These are phyloP conservation scores for Bursaphelenchus okinawaensis DNA, from an alignment of 2,888 invertebrate genomes.

Conservation along the genomic window DNA sequence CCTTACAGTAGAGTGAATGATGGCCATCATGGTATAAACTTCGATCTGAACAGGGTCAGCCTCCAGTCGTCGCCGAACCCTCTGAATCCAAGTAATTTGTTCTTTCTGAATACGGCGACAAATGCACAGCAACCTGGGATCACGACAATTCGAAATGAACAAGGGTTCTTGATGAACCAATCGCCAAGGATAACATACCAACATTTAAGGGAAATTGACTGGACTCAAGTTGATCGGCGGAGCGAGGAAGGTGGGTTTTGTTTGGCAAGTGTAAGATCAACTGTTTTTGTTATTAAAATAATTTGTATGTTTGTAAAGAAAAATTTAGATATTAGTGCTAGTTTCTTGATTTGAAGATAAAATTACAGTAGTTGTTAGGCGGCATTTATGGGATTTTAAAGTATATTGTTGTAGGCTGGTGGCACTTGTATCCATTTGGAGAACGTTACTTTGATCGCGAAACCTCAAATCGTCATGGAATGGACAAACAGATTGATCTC, in stretches of 20 bases:
- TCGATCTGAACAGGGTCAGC: neutral
- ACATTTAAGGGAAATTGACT: constrained; percentile 31
- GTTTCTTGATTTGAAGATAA: constrained; percentile 1
- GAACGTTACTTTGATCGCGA: constrained; percentile 36
- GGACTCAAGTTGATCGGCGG: constrained; percentile 37
- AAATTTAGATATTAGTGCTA: neutral
- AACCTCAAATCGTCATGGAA: constrained; percentile 37
- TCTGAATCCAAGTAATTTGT: constrained; percentile 23
- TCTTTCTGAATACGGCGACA: constrained; percentile 32
- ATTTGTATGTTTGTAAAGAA: neutral
- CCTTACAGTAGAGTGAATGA: neutral
- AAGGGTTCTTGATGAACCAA: constrained; percentile 22
- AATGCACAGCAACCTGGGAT: constrained; percentile 36
- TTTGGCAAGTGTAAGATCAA: neutral
- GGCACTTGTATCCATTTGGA: constrained; percentile 44
- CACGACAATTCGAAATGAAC: constrained; percentile 13
- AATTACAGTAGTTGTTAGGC: constrained; percentile 3
- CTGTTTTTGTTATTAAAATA: neutral
- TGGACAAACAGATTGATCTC: constrained; percentile 42
- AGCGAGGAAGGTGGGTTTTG: constrained; percentile 28
- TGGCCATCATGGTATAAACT: neutral
- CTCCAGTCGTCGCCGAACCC: constrained; percentile 13
- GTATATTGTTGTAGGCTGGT: too few species aligned
- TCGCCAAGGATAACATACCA: constrained; percentile 37
- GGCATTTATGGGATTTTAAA: neutral